Percentiles rank a stretch among this genome's conserved stretches.
phyloP scores from a whole-genome alignment of 2,113 vertebrate species.

The Aleadryas rufinucha region DNA sequence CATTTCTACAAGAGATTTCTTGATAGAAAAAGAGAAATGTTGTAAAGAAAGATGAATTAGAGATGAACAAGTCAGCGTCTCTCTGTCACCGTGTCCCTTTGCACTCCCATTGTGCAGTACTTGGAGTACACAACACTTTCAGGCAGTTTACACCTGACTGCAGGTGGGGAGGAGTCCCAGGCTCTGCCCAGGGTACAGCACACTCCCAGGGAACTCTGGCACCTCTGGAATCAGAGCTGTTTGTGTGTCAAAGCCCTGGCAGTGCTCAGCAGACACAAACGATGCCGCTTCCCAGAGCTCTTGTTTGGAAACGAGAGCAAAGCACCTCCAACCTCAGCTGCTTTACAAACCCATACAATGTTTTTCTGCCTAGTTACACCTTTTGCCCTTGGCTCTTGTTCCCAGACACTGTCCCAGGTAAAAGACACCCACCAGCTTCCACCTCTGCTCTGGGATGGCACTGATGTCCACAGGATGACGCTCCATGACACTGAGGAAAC shows the following conservation, averaged over 20 bases:
- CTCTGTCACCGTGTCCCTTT: background rate
- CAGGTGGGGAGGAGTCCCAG: background rate
- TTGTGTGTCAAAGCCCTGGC: background rate
- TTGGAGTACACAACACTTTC: rapidly evolving
- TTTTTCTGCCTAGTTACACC: background rate
- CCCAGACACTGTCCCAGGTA: background rate
- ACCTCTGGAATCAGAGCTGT: background rate
- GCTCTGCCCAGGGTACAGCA: background rate
- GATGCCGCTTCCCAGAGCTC: background rate
- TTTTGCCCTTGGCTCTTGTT: background rate
- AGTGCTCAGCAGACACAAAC: background rate
- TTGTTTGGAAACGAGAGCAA: background rate
- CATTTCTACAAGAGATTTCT: background rate
- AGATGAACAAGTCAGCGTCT: background rate
- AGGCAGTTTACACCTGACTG: background rate
- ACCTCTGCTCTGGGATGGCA: slow-evolving; percentile 87
- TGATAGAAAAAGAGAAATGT: background rate
- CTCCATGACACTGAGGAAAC: slow-evolving; percentile 85
- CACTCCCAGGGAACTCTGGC: background rate
- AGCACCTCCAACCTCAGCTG: background rate
- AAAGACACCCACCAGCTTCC: slow-evolving; percentile 83
- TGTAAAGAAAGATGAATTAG: background rate
- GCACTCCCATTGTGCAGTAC: rapidly evolving
- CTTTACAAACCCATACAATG: background rate
- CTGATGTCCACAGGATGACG: slow-evolving; percentile 91